Evolutionary conservation across 1,140 invertebrate genomes (phyloP).

Genomic region (Eupristina koningsbergeri): DNA sequence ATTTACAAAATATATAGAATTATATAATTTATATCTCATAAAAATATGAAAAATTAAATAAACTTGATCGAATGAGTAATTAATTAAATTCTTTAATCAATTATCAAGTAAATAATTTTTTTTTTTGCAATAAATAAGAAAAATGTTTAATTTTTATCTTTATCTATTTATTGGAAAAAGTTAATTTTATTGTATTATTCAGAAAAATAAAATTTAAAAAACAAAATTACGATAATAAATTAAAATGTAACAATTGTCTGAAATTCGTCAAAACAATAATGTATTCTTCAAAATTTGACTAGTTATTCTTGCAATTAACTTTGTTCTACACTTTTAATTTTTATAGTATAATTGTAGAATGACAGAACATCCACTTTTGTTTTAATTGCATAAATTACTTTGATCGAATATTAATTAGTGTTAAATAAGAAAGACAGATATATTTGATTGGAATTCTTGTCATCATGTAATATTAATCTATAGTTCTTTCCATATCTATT

Average conservation of each 20-base stretch:
- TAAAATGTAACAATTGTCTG: not conserved
- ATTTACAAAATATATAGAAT: too few relatives aligned
- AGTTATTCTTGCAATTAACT: not conserved
- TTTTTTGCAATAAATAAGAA: too few relatives aligned
- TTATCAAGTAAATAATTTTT: too few relatives aligned
- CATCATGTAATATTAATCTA: not conserved
- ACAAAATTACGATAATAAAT: not conserved
- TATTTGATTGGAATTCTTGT: conserved; percentile 32
- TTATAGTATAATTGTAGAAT: conserved; percentile 16
- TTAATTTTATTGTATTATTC: not conserved
- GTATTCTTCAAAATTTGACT: not conserved
- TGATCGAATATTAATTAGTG: conserved; percentile 53
- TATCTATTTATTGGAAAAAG: not conserved
- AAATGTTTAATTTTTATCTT: not conserved
- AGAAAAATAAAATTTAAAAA: not conserved
- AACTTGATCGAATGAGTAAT: too few relatives aligned
- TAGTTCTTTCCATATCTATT: not conserved
- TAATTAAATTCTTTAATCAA: too few relatives aligned
- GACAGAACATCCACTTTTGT: conserved; percentile 3
- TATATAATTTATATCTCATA: too few relatives aligned
- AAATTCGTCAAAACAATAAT: not conserved
- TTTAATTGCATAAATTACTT: not conserved
- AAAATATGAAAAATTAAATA: too few relatives aligned
- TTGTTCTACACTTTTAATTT: not conserved
- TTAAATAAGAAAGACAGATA: conserved; percentile 57